Conservation (phyloP, 1,140 invertebrate genomes). For the Drosophila lowei region DNA sequence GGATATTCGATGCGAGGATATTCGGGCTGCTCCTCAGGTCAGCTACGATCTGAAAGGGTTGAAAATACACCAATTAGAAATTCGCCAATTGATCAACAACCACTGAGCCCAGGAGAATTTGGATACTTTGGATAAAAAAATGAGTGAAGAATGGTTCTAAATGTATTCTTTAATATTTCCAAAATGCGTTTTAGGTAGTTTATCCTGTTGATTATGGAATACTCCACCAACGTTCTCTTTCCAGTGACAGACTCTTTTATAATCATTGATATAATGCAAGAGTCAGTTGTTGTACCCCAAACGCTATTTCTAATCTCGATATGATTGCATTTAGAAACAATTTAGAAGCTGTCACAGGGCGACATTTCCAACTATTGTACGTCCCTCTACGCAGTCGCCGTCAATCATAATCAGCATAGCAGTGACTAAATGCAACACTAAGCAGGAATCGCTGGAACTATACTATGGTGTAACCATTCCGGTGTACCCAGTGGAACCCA, state of each 20-base stretch:
- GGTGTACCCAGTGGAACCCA: slow-evolving; percentile 28
- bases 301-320: not conserved
- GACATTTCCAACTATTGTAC: slow-evolving; percentile 15
- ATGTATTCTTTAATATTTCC: no score
- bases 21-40: not conserved
- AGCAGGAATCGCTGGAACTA: slow-evolving; percentile 12
- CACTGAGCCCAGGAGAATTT: no score
- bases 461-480: slow-evolving; percentile 25
- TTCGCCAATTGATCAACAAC: no score
- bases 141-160: no score
- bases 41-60: not conserved
- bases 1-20: slow-evolving; percentile 20
- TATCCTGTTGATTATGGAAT: no score
- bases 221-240: no score
- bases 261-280: no score
- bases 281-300: no score
- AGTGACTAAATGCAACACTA: slow-evolving; percentile 47
- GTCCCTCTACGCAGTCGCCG: not conserved
- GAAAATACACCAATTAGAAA: no score
- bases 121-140: no score
- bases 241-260: no score
- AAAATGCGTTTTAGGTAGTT: no score
- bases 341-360: slow-evolving; percentile 32
- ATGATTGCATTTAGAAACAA: slow-evolving; percentile 30
- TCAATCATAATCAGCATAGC: slow-evolving; percentile 40